These are phyloP conservation scores for Rhynchomys soricoides DNA, from an alignment of 2,113 vertebrate species.

Conservation along the genomic window DNA sequence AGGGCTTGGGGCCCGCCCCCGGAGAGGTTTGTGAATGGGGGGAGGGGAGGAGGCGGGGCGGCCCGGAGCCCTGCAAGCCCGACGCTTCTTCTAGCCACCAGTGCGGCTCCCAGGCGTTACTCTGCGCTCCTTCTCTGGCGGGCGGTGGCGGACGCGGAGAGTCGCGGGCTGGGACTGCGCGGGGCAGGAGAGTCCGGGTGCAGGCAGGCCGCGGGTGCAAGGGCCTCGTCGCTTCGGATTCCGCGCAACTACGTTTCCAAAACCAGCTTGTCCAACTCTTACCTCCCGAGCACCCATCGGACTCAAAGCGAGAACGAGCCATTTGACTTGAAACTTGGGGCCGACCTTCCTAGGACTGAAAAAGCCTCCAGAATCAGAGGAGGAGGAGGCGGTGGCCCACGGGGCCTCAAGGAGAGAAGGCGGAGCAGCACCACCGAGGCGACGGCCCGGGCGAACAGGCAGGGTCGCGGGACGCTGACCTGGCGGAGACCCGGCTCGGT, in stretches of 20 bases:
- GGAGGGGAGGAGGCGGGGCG: constrained; percentile 74
- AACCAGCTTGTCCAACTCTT: constrained; percentile 64
- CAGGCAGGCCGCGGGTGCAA: constrained; percentile 48
- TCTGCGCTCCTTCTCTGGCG: constrained; percentile 59
- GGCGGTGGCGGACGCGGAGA: background rate
- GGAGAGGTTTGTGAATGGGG: constrained; percentile 85
- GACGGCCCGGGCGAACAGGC: constrained; percentile 21
- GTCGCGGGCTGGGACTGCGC: background rate
- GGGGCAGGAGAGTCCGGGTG: constrained; percentile 6
- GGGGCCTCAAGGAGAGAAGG: constrained; percentile 61
- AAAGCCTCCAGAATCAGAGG: constrained; percentile 42
- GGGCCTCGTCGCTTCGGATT: constrained; percentile 55
- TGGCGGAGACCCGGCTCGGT: constrained; percentile 38
- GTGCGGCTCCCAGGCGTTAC: constrained; percentile 60
- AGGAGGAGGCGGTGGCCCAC: constrained; percentile 53
- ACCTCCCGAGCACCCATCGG: constrained; percentile 64
- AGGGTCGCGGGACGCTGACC: constrained; percentile 20
- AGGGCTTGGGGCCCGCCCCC: constrained; percentile 47
- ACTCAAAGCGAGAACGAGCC: constrained; percentile 68
- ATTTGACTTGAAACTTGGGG: constrained; percentile 76
- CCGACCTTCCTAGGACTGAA: constrained; percentile 50
- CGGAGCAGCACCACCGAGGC: constrained; percentile 63
- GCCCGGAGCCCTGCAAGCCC: constrained; percentile 36
- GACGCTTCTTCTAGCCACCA: constrained; percentile 71
- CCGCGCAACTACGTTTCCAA: constrained; percentile 77